Conservation (phyloP, 2,797 vertebrate genomes). For the Spatula clypeata region DNA sequence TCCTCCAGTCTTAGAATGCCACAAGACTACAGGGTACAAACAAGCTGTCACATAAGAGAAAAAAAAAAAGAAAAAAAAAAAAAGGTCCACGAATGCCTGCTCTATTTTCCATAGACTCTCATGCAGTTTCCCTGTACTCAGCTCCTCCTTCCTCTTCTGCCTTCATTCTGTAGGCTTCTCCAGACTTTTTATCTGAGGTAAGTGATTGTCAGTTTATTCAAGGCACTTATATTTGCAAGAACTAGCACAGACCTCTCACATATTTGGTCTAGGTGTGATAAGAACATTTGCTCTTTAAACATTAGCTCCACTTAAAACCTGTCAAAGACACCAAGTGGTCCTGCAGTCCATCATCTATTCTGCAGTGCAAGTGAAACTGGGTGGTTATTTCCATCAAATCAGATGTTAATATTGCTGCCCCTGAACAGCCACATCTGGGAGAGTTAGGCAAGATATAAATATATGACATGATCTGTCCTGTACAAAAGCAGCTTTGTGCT, state of each 20-base stretch:
- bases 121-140: background rate
- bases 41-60: background rate
- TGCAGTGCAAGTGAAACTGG: background rate
- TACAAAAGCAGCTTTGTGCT: background rate
- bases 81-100: background rate
- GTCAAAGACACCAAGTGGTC: conserved; percentile 35
- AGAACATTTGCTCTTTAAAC: conserved; percentile 51
- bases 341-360: conserved; percentile 22
- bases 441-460: background rate
- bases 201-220: conserved; percentile 51
- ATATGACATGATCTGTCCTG: background rate
- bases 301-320: conserved; percentile 40
- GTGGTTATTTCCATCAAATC: background rate
- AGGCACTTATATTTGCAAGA: conserved; percentile 60
- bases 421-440: background rate
- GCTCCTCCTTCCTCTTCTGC: background rate
- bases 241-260: conserved; percentile 35
- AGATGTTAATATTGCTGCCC: background rate
- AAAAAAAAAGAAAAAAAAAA: background rate
- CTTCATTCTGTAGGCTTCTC: conserved; percentile 4
- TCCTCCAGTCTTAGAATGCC: background rate
- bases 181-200: conserved; percentile 45
- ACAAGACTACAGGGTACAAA: background rate
- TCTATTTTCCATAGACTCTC: background rate
- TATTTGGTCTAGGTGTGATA: conserved; percentile 62